phyloP scores from a whole-genome alignment of 2,888 invertebrate species.

The Oconnorella tubifera region DNA sequence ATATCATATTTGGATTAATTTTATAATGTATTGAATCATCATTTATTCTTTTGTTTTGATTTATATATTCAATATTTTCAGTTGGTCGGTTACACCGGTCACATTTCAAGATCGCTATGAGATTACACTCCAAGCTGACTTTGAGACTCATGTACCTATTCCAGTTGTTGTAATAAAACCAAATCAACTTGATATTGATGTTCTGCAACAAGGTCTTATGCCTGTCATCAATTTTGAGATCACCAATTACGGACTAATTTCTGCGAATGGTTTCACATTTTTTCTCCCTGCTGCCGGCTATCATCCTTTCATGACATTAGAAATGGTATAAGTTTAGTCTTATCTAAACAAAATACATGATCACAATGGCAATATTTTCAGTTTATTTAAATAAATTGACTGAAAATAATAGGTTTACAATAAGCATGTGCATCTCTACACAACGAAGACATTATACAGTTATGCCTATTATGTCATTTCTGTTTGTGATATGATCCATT shows the following conservation, averaged over 20 bases:
- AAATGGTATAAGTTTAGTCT: constrained; percentile 35
- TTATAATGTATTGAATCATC: too few species aligned
- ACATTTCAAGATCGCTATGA: constrained; percentile 38
- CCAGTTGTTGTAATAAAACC: constrained; percentile 39
- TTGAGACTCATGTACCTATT: constrained; percentile 41
- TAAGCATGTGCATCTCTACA: too few species aligned
- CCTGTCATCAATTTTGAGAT: constrained; percentile 22
- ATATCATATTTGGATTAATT: too few species aligned
- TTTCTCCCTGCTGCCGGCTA: constrained; percentile 26
- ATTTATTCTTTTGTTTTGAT: too few species aligned
- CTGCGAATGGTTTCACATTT: constrained; percentile 38
- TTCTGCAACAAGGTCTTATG: constrained; percentile 21
- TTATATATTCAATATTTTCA: too few species aligned
- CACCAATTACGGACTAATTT: constrained; percentile 42
- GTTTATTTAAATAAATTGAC: too few species aligned
- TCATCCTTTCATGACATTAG: constrained; percentile 37
- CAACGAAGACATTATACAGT: too few species aligned
- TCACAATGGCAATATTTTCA: too few species aligned
- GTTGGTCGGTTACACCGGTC: constrained; percentile 39
- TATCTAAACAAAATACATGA: too few species aligned
- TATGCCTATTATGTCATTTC: too few species aligned
- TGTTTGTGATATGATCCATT: too few species aligned
- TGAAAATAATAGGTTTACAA: too few species aligned
- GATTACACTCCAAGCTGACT: constrained; percentile 40
- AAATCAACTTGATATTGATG: constrained; percentile 20